phyloP scores from a whole-genome alignment of 2,888 invertebrate species.

The Conistra vaccinii region DNA sequence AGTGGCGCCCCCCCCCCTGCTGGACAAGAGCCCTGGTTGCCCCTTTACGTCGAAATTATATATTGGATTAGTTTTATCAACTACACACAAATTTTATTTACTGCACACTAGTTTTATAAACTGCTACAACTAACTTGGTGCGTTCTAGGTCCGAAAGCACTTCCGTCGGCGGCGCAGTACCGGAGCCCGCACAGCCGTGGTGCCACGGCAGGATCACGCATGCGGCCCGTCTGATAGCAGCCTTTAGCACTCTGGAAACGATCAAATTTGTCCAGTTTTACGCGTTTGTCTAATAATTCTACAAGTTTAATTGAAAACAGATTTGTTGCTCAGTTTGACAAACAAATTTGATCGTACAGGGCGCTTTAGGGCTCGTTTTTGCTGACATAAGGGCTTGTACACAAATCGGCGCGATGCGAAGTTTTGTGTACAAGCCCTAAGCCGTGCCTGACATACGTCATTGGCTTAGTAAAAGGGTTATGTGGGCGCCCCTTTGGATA shows the following conservation, averaged over 20 bases:
- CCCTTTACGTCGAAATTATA: too few relatives aligned
- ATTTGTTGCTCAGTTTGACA: not conserved
- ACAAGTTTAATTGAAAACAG: not conserved
- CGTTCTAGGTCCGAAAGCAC: not conserved
- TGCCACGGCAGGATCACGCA: not conserved
- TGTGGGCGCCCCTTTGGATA: not conserved
- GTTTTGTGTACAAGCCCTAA: too few relatives aligned
- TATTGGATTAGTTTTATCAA: too few relatives aligned
- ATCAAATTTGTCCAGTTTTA: constrained; percentile 11
- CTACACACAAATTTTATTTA: too few relatives aligned
- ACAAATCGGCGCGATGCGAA: too few relatives aligned
- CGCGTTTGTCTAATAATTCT: not conserved
- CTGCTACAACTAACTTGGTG: too few relatives aligned
- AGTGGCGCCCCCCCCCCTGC: too few relatives aligned
- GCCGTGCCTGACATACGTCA: not conserved
- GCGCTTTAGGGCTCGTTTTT: not conserved
- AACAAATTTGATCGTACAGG: constrained; percentile 7
- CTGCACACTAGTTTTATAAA: too few relatives aligned
- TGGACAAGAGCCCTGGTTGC: too few relatives aligned
- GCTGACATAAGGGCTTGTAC: too few relatives aligned
- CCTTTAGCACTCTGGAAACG: constrained; percentile 2
- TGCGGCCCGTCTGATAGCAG: not conserved
- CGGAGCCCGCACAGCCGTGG: not conserved
- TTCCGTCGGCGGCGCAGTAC: not conserved
- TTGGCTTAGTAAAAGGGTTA: not conserved